Percentiles rank a stretch among this genome's conserved stretches.
Conservation (phyloP, 2,113 vertebrate genomes). For the Callorhinus ursinus region DNA sequence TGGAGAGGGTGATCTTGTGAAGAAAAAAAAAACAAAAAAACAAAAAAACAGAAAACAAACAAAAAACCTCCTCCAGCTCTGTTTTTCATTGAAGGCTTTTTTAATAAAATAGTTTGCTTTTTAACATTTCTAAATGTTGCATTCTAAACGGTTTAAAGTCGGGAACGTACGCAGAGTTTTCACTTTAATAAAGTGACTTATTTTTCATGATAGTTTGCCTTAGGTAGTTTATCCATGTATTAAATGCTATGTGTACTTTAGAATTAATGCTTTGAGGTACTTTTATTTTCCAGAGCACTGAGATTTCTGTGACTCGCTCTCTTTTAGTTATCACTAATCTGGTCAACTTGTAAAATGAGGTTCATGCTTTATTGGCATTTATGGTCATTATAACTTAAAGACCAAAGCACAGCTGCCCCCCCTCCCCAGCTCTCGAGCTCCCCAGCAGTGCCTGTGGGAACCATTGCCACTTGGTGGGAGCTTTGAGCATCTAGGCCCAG, state of each 20-base stretch:
- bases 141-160: neutral
- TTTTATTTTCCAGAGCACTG: neutral
- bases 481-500: neutral
- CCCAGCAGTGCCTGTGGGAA: neutral
- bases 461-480: neutral
- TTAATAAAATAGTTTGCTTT: neutral
- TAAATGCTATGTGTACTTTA: neutral
- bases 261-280: neutral
- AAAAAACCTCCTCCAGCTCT: neutral
- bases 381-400: neutral
- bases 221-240: neutral
- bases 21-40: neutral
- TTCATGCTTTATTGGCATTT: neutral
- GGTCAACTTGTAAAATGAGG: slow-evolving; percentile 18
- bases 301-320: slow-evolving; percentile 18
- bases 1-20: neutral
- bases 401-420: neutral
- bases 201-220: neutral
- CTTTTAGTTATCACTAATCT: neutral
- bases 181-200: neutral
- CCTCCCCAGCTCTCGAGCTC: neutral
- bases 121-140: neutral
- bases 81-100: neutral
- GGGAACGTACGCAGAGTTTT: neutral
- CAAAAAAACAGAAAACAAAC: neutral